Evolutionary conservation across 2,113 vertebrate genomes (phyloP).

Genomic region (Oostethus manadensis): DNA sequence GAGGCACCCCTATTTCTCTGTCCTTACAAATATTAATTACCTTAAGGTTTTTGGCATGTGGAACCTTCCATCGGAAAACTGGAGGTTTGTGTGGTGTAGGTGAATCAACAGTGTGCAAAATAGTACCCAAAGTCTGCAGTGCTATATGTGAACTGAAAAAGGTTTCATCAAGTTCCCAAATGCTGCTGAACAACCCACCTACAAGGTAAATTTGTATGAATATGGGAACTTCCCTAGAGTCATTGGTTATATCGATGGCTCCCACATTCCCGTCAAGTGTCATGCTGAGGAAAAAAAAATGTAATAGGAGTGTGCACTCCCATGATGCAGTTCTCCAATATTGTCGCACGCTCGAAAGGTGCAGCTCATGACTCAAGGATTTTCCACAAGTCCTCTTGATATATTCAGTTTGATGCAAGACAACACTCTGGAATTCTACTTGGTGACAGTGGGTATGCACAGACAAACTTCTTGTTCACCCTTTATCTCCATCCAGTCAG

Average conservation of each 20-base stretch:
- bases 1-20: neutral
- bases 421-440: no score
- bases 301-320: neutral
- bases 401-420: no score
- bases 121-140: neutral
- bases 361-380: no score
- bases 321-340: neutral
- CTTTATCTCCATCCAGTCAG: no score
- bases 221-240: neutral
- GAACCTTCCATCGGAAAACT: neutral
- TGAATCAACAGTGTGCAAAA: neutral
- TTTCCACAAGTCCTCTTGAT: no score
- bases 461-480: no score
- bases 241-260: neutral
- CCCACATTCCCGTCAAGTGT: neutral
- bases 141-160: neutral
- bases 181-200: neutral
- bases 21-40: neutral
- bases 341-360: no score
- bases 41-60: neutral
- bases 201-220: neutral
- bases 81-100: neutral
- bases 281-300: neutral
- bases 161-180: neutral
- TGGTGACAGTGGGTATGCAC: no score